These are phyloP conservation scores for Cephus spinipes DNA, from an alignment of 2,888 invertebrate species.

Conservation along the genomic window DNA sequence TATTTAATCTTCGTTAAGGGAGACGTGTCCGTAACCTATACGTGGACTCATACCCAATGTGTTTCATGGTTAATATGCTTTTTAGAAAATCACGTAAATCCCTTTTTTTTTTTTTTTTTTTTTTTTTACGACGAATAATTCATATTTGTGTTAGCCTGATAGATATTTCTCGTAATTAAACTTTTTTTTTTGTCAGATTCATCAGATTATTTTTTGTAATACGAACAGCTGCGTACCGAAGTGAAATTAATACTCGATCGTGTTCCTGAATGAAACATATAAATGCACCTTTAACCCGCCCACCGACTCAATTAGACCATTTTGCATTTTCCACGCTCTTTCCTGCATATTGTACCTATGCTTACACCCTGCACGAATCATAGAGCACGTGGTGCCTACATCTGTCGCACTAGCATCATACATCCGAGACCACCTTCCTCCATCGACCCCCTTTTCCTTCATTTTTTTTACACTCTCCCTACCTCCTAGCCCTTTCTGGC, in stretches of 20 bases:
- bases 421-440: slow-evolving; percentile 24
- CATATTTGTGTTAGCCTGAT: background rate
- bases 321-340: slow-evolving; percentile 54
- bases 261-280: background rate
- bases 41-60: background rate
- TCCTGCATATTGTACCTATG: slow-evolving; percentile 45
- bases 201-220: background rate
- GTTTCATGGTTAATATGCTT: background rate
- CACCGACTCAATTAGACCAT: slow-evolving; percentile 55
- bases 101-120: no score
- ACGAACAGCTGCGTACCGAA: no score
- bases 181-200: background rate
- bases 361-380: slow-evolving; percentile 39
- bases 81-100: background rate
- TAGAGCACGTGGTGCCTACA: slow-evolving; percentile 57
- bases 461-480: slow-evolving; percentile 28
- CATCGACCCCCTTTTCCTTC: slow-evolving; percentile 34
- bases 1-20: slow-evolving; percentile 60
- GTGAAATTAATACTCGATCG: background rate
- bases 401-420: slow-evolving; percentile 54
- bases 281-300: slow-evolving; percentile 32
- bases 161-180: background rate
- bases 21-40: background rate
- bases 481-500: slow-evolving; percentile 15
- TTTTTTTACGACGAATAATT: background rate